Evolutionary conservation across 2,797 vertebrate genomes (phyloP).

Genomic region (Merluccius polli): DNA sequence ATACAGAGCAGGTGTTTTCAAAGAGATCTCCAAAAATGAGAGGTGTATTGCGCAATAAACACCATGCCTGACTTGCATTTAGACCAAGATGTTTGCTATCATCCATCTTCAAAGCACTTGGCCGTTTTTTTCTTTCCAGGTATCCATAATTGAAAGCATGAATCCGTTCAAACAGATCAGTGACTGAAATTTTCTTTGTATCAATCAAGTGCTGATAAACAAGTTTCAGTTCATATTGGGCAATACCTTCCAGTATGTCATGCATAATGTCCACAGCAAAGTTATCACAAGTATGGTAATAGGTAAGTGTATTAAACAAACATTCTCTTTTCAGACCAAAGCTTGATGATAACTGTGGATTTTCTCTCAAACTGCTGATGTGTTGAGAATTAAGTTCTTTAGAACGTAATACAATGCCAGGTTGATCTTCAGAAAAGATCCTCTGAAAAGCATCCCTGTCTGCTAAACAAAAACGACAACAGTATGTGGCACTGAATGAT

Average conservation of each 20-base stretch:
- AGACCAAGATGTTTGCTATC: too few relatives aligned
- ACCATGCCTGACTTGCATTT: too few relatives aligned
- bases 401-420: neutral
- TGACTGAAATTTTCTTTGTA: neutral
- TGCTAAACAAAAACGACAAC: neutral
- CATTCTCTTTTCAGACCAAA: neutral
- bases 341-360: neutral
- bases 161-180: neutral
- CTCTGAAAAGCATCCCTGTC: neutral
- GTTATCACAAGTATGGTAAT: neutral
- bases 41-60: too few relatives aligned
- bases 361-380: neutral
- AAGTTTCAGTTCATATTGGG: neutral
- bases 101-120: too few relatives aligned
- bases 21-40: too few relatives aligned
- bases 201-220: constrained; percentile 1
- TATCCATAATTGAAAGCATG: too few relatives aligned
- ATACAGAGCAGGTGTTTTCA: too few relatives aligned
- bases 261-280: neutral
- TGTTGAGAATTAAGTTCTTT: neutral
- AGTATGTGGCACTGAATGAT: neutral
- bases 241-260: neutral
- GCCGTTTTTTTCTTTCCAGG: too few relatives aligned
- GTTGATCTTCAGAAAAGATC: neutral
- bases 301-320: neutral